These are phyloP conservation scores for Camelus bactrianus DNA, from an alignment of 2,113 vertebrate species.

Conservation along the genomic window DNA sequence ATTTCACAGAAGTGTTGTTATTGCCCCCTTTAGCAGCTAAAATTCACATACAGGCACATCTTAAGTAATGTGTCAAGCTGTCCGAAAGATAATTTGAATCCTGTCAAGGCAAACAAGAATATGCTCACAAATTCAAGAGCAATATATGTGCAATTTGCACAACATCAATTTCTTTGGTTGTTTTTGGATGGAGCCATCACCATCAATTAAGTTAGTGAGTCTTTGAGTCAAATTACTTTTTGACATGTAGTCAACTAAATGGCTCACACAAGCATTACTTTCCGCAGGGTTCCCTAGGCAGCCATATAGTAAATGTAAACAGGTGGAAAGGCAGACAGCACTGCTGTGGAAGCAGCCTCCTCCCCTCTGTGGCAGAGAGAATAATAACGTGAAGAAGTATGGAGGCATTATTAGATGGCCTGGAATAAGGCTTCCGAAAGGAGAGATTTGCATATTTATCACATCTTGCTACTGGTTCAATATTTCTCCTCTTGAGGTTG, in stretches of 20 bases:
- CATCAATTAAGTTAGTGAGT: constrained; percentile 88
- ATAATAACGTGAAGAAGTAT: constrained; percentile 81
- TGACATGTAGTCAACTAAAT: constrained; percentile 86
- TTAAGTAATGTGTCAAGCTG: constrained; percentile 88
- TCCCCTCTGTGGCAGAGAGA: constrained; percentile 56
- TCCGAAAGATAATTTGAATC: constrained; percentile 88
- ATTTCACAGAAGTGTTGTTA: constrained; percentile 85
- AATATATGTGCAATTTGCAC: constrained; percentile 88
- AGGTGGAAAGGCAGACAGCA: constrained; percentile 81
- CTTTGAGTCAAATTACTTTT: constrained; percentile 89
- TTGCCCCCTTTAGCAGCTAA: constrained; percentile 84
- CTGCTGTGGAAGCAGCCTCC: constrained; percentile 59
- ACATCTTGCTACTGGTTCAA: constrained; percentile 62
- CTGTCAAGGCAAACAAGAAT: constrained; percentile 90
- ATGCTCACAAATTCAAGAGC: constrained; percentile 87
- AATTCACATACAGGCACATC: constrained; percentile 83
- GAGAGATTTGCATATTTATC: constrained; percentile 76
- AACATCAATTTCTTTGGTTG: constrained; percentile 87
- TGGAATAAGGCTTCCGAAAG: constrained; percentile 67
- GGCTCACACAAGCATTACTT: constrained; percentile 83
- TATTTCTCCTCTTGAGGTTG: constrained; percentile 61
- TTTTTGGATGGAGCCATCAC: constrained; percentile 85
- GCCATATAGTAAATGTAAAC: constrained; percentile 85
- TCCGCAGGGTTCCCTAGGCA: constrained; percentile 83
- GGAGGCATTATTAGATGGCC: constrained; percentile 79